These are phyloP conservation scores for Antitype chi DNA, from an alignment of 2,888 invertebrate species.

Conservation along the genomic window DNA sequence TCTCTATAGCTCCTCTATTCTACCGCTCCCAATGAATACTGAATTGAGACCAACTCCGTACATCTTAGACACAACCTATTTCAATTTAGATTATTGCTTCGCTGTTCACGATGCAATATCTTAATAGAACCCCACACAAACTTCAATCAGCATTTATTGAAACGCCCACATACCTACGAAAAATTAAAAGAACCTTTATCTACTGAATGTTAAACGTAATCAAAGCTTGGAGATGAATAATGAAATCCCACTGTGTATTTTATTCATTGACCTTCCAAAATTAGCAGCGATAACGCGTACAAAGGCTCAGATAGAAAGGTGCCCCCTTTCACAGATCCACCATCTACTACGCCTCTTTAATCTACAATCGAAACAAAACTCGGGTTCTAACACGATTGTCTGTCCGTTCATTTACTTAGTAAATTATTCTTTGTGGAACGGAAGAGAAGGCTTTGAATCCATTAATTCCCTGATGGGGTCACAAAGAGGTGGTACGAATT, in stretches of 20 bases:
- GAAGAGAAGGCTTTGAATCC: slow-evolving; percentile 90
- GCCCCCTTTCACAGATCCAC: slow-evolving; percentile 84
- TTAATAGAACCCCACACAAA: slow-evolving; percentile 71
- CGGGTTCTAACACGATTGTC: slow-evolving; percentile 89
- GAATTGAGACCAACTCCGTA: slow-evolving; percentile 80
- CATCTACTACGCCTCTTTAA: slow-evolving; percentile 81
- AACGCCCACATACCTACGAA: slow-evolving; percentile 32
- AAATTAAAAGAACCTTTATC: slow-evolving; percentile 54
- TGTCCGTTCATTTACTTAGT: slow-evolving; percentile 90
- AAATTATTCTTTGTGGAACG: slow-evolving; percentile 91
- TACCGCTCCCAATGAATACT: slow-evolving; percentile 86
- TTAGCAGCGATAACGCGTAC: slow-evolving; percentile 87
- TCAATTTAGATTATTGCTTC: slow-evolving; percentile 88
- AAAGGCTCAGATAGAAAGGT: slow-evolving; percentile 85
- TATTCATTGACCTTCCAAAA: slow-evolving; percentile 88
- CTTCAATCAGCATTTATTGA: slow-evolving; percentile 60
- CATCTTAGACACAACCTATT: slow-evolving; percentile 83
- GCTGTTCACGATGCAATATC: slow-evolving; percentile 75
- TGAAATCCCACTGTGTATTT: slow-evolving; percentile 83
- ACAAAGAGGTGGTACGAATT: slow-evolving; percentile 90
- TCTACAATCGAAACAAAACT: slow-evolving; percentile 89
- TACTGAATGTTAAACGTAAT: slow-evolving; percentile 72
- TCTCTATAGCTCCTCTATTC: slow-evolving; percentile 86
- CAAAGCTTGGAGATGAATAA: slow-evolving; percentile 82
- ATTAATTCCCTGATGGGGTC: slow-evolving; percentile 90